Evolutionary conservation across 2,888 invertebrate species (phyloP).

Genomic region (Drosophila neutralis): DNA sequence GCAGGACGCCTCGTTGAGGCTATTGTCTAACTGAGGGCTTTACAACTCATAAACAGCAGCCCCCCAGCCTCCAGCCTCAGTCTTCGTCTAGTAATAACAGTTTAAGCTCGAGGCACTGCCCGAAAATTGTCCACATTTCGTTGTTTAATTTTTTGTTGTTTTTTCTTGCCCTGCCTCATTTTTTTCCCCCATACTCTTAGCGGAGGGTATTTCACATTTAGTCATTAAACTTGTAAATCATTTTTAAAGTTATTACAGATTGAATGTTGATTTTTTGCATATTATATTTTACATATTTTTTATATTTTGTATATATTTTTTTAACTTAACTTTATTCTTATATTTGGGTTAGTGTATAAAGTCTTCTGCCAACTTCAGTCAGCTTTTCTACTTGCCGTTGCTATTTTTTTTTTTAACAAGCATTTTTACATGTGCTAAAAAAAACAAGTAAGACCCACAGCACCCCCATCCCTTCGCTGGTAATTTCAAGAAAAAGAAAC

Average conservation of each 20-base stretch:
- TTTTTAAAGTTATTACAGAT: background rate
- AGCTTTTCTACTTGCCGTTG: background rate
- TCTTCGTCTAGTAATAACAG: constrained; percentile 70
- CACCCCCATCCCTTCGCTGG: background rate
- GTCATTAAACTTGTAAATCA: background rate
- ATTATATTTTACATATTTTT: background rate
- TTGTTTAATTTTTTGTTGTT: constrained; percentile 74
- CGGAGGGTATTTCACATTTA: background rate
- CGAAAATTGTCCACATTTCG: constrained; percentile 77
- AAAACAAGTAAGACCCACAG: constrained; percentile 43
- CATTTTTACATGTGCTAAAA: constrained; percentile 81
- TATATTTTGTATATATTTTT: background rate
- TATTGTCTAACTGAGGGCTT: constrained; percentile 78
- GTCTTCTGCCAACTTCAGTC: background rate
- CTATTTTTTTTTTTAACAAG: constrained; percentile 60
- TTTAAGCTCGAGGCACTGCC: constrained; percentile 76
- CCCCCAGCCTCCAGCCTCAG: constrained; percentile 34
- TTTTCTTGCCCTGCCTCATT: background rate
- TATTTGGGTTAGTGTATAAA: background rate
- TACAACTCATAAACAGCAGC: constrained; percentile 78
- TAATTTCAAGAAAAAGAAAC: constrained; percentile 24
- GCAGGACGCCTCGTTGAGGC: constrained; percentile 38
- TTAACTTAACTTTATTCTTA: background rate
- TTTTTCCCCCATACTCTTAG: constrained; percentile 16
- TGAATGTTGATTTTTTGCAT: background rate